Evolutionary conservation across 2,797 vertebrate genomes (phyloP), one percentile per base, ranked within the genome.

Genomic region (Pseudochirops cupreus): DNA sequence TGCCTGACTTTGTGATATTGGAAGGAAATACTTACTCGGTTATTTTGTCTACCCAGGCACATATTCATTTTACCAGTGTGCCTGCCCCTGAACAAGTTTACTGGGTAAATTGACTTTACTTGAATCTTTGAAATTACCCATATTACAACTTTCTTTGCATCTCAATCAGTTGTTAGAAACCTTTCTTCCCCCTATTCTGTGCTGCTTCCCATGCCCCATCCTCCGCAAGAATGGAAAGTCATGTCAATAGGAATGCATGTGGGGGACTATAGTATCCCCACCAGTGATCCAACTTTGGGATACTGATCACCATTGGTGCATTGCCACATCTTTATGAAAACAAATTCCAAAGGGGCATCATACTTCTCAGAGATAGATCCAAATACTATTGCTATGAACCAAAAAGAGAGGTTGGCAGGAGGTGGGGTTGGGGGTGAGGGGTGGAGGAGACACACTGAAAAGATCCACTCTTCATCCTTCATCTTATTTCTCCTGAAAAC

Each of bases 81-180:
- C 82, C 56, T 53, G 52, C 55, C 97, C 96, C 92, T 94, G 91
- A n/a, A 59, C 52, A 29, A 92, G 94, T 67, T 92, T 92, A 94
- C 93, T 31, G 91, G 95, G 67, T 82, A 92, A 58, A 93, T 93
- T 95, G 95, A 95, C 92, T 87, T 93, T 97, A 96, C 98, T 98
- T 98, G 98, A 98, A 98, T 97, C 96, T 98, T 97, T 97, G 95
- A 97, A 95, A 94, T 94, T 93, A 54, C 96, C 56, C 96, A 92
- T 56, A 54, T 33, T 82, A 31, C 56, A 95, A 91, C 53, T 91
- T 87, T 33, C 92, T 96, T 91, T 90, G 92, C 16, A 92, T 91
- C 50, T 57, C 91, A 92, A 21, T 52, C 67, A 21, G 24, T 52
- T 92, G 93, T 93, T 55, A 96, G 92, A 97, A 91, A 93, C 0